Percentiles rank a stretch among this genome's conserved stretches.
phyloP scores from a whole-genome alignment of 2,113 vertebrate genomes.

The Hemiprocne comata region DNA sequence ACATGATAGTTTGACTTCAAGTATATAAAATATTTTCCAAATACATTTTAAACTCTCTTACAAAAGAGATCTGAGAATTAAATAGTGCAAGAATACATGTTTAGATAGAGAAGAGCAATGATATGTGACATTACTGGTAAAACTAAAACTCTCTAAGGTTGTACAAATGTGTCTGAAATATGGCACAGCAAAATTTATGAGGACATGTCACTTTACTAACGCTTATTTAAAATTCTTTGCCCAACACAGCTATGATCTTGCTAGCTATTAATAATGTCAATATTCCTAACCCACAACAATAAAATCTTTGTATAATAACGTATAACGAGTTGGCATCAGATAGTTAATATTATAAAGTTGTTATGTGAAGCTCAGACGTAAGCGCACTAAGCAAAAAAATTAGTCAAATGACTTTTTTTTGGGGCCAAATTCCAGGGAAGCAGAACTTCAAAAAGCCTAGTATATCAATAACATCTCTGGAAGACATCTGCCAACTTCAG shows the following conservation, averaged over 20 bases:
- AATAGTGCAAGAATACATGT: neutral
- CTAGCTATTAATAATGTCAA: neutral
- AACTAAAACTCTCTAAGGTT: neutral
- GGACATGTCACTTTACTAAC: neutral
- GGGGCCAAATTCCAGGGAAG: neutral
- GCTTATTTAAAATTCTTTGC: neutral
- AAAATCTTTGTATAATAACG: neutral
- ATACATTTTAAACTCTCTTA: neutral
- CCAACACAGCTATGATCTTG: neutral
- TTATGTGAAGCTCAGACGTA: neutral
- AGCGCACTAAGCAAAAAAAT: neutral
- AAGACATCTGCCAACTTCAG: neutral
- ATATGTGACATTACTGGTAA: neutral
- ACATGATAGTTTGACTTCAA: neutral
- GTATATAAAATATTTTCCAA: neutral
- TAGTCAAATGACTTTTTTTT: neutral
- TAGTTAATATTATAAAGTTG: neutral
- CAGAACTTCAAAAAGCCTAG: neutral
- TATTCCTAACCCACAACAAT: neutral
- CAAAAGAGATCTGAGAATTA: neutral
- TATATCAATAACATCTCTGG: neutral
- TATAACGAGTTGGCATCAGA: neutral
- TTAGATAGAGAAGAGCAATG: neutral
- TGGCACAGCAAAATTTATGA: neutral
- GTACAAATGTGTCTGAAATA: neutral